Evolutionary conservation across 23 tunicate genomes (phyloP).

Genomic region (Ascidia mentula): DNA sequence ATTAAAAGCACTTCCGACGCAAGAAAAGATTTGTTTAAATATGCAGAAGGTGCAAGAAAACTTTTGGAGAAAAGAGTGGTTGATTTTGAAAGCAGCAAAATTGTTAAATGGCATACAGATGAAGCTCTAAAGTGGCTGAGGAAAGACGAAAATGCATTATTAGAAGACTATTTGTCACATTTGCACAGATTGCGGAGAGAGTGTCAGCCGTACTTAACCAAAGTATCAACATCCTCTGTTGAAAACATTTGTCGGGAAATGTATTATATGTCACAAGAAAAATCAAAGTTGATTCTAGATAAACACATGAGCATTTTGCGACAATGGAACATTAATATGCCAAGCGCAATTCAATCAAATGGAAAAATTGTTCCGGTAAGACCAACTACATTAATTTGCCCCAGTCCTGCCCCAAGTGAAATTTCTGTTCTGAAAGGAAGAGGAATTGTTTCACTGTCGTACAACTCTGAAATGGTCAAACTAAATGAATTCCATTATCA

Average conservation of each 20-base stretch:
- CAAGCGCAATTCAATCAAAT: constrained; percentile 49
- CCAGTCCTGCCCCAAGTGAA: constrained; percentile 46
- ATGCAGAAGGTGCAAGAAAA: constrained; percentile 75
- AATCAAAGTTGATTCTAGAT: constrained; percentile 62
- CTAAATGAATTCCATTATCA: constrained; percentile 53
- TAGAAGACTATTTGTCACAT: constrained; percentile 65
- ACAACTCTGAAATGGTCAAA: constrained; percentile 44
- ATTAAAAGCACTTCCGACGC: constrained; percentile 82
- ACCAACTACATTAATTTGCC: constrained; percentile 52
- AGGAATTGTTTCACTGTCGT: constrained; percentile 40
- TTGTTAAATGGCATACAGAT: constrained; percentile 83
- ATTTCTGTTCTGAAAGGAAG: constrained; percentile 45
- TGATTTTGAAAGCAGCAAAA: constrained; percentile 50
- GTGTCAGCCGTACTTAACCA: constrained; percentile 66
- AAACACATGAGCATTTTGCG: constrained; percentile 43
- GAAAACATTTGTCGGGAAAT: constrained; percentile 69
- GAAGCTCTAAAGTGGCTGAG: constrained; percentile 69
- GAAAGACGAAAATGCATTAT: constrained; percentile 80
- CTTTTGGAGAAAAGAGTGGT: constrained; percentile 61
- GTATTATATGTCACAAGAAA: constrained; percentile 76
- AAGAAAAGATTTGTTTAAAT: constrained; percentile 68
- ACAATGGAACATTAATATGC: constrained; percentile 58
- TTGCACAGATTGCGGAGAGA: constrained; percentile 66
- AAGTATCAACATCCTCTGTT: constrained; percentile 70
- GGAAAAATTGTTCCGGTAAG: constrained; percentile 41